Base-by-base conservation (phyloP, 1,140 invertebrate genomes). In the Bombus ignitus region DNA sequence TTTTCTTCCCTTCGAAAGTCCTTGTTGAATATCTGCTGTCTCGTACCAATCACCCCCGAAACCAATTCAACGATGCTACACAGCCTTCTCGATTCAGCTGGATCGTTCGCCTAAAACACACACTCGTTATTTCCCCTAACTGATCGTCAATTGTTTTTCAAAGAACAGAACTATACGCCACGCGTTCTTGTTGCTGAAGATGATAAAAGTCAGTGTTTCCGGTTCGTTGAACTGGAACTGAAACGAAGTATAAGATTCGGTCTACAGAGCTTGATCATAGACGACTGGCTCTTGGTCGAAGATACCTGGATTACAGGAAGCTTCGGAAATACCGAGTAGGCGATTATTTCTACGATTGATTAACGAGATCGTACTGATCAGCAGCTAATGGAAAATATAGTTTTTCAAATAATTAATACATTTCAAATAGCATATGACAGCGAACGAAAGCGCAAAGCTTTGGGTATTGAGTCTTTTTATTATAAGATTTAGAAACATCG, bases 1-100 rank as follows among this genome's bases (percentile, higher is more conserved):
- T 90, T 90, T 89, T 81, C 89, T 84, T 90, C 59, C 87, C 88
- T 72, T 79, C 70, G 75, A 89, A 74, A 90, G 88, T 83, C 85
- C 85, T 81, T 80, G 42, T 76, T 83, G 65, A 39, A 76, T 78
- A 71, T 73, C 53, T 35, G 35, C 47, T 53, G 5, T 53, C 47
- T 53, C 47, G 47, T 53, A 53, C 47, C 39, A 3, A 44, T 15
- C 76, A 75, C 5, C 73, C 44, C 12, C 73, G 32, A 28, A 12
- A 59, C 18, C 5, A n/a, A 59, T 13, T 1, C 72, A 25, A 74
- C 22, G 25, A 62, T 5, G 59, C 10, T 62, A 9, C 28, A 62
- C 28, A 10, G 3, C 28, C 4, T 62, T n/a, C 28, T 35, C n/a
- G 66, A 66, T 66, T 44, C 77, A 47, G 1, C 77, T 32, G 25